Evolutionary conservation across 2,888 invertebrate genomes (phyloP).

Genomic region (Conchocele bisecta): DNA sequence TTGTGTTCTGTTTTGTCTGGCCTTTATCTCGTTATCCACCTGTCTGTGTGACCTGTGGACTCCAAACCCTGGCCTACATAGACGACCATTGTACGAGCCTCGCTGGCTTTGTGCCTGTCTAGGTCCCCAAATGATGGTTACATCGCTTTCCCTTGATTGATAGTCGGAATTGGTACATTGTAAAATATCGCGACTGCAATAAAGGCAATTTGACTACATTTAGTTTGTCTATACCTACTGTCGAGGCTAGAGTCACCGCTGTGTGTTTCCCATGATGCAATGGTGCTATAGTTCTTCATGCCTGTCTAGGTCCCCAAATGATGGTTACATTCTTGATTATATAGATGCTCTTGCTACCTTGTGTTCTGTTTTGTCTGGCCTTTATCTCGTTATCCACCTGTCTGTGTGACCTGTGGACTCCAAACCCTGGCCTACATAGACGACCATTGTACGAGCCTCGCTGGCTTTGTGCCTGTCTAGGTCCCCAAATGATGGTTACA

Average conservation of each 20-base stretch:
- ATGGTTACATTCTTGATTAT: conserved; percentile 9
- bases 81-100: conserved; percentile 25
- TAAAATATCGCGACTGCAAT: too few relatives aligned
- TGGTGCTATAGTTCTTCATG: conserved; percentile 34
- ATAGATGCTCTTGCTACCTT: too few relatives aligned
- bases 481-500: conserved; percentile 7
- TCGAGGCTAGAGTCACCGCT: conserved; percentile 5
- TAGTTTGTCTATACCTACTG: background rate
- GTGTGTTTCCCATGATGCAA: too few relatives aligned
- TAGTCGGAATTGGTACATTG: too few relatives aligned
- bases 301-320: background rate
- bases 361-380: background rate
- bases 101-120: background rate
- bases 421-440: conserved; percentile 41
- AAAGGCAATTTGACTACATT: background rate
- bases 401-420: conserved; percentile 24
- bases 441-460: conserved; percentile 20
- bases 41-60: conserved; percentile 16
- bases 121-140: conserved; percentile 1
- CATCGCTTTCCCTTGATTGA: too few relatives aligned
- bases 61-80: conserved; percentile 43
- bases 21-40: conserved; percentile 37
- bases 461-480: background rate
- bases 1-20: background rate
- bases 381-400: conserved; percentile 38